These are phyloP conservation scores for Dermatemys mawii DNA, from an alignment of 2,113 vertebrate species.

Conservation along the genomic window DNA sequence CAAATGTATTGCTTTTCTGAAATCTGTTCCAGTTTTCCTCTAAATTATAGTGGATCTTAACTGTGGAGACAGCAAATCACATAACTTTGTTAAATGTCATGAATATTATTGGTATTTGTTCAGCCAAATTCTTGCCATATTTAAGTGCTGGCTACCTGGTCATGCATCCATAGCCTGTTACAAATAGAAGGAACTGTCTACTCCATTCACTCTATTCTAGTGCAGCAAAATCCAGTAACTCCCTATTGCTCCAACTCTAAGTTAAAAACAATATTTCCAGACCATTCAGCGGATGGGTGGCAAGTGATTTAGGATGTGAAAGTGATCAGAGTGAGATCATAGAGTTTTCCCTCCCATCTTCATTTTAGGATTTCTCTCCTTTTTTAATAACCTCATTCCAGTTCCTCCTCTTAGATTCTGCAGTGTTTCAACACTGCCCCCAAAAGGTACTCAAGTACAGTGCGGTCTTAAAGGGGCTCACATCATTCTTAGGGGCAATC, in stretches of 20 bases:
- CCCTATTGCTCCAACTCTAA: neutral
- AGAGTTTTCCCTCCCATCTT: neutral
- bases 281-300: neutral
- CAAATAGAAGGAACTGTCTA: neutral
- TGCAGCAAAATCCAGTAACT: neutral
- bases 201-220: neutral
- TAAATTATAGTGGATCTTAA: neutral
- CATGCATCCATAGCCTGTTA: neutral
- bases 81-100: neutral
- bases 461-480: neutral
- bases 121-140: neutral
- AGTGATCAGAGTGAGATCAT: neutral
- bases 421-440: neutral
- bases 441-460: neutral
- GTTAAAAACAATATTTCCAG: neutral
- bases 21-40: neutral
- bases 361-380: neutral
- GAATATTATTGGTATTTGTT: neutral
- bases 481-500: neutral
- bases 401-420: neutral
- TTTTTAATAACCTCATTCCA: neutral
- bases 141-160: neutral
- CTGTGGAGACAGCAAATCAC: neutral
- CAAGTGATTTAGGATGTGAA: neutral
- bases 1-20: neutral